Percentiles rank a stretch among this genome's conserved stretches.
Evolutionary conservation across 2,113 vertebrate species (phyloP).

Genomic region (Podarcis cretensis): DNA sequence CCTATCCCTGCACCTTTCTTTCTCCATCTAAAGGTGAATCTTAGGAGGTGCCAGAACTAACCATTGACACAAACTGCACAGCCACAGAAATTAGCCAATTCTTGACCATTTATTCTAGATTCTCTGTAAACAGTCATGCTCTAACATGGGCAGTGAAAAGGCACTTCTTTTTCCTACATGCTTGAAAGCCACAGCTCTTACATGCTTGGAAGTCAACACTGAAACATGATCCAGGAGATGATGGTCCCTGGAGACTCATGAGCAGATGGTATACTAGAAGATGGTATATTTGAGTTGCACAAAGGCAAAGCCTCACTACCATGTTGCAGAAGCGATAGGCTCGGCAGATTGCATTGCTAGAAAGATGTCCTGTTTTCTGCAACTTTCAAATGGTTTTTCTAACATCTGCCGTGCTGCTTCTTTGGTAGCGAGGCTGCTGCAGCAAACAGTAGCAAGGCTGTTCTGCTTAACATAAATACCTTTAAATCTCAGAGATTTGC

Average conservation of each 20-base stretch:
- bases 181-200: neutral
- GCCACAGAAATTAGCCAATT: neutral
- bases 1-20: neutral
- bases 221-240: neutral
- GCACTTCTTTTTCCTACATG: neutral
- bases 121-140: neutral
- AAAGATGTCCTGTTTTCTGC: neutral
- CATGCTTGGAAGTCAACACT: neutral
- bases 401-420: neutral
- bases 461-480: neutral
- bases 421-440: neutral
- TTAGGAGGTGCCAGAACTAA: neutral
- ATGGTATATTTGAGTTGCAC: neutral
- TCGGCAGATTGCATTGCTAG: neutral
- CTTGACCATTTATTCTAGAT: neutral
- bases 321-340: neutral
- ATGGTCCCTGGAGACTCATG: neutral
- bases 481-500: neutral
- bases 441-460: neutral
- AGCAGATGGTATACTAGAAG: neutral
- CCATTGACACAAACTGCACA: neutral
- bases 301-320: neutral
- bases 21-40: neutral
- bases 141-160: neutral
- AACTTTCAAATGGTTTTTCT: neutral